Conservation (phyloP, 2,888 invertebrate genomes). For the Tachystola acroxantha region DNA sequence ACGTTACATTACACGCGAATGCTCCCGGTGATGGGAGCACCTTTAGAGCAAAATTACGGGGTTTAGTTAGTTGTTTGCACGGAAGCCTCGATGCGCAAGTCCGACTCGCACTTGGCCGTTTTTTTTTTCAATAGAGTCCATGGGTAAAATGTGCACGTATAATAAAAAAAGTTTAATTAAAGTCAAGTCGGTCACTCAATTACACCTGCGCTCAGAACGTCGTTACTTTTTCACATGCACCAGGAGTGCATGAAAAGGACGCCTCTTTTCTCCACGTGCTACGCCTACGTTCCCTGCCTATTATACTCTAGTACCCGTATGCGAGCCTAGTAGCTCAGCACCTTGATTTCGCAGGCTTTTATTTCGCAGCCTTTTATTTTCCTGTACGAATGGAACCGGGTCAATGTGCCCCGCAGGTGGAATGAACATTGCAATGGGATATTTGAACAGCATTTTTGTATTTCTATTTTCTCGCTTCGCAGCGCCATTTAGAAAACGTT, state of each 20-base stretch:
- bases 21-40: too few species aligned
- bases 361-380: conserved; percentile 21
- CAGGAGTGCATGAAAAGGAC: conserved; percentile 17
- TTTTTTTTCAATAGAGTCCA: too few species aligned
- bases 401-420: conserved; percentile 40
- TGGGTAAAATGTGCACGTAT: too few species aligned
- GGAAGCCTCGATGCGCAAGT: too few species aligned
- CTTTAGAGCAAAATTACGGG: too few species aligned
- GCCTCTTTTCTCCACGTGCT: conserved; percentile 18
- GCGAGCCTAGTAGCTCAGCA: conserved; percentile 36
- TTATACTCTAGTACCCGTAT: conserved; percentile 33
- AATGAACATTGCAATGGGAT: conserved; percentile 27
- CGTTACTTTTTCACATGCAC: conserved; percentile 8
- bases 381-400: conserved; percentile 40
- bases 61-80: too few species aligned
- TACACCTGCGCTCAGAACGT: background rate
- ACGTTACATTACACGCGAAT: too few species aligned
- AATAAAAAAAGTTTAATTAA: too few species aligned
- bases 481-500: background rate
- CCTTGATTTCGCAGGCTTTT: conserved; percentile 49
- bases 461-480: background rate
- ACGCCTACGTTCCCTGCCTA: conserved; percentile 22
- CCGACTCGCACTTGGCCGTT: too few species aligned
- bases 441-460: background rate
- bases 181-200: too few species aligned